phyloP scores from a whole-genome alignment of 2,888 invertebrate species.

The Orthosia cruda region DNA sequence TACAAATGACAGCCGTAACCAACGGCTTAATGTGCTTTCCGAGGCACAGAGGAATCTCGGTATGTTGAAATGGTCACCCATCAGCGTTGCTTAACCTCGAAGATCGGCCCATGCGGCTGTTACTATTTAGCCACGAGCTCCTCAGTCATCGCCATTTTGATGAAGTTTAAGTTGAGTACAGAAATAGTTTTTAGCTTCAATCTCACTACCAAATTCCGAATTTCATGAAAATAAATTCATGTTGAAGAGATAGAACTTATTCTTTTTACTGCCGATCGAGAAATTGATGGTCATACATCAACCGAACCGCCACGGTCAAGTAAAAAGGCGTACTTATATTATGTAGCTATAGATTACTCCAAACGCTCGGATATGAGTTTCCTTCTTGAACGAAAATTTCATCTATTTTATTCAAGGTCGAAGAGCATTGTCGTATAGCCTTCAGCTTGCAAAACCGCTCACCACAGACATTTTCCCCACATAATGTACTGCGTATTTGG shows the following conservation, averaged over 20 bases:
- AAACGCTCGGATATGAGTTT: slow-evolving; percentile 41
- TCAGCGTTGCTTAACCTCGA: no score
- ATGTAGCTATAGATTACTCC: slow-evolving; percentile 30
- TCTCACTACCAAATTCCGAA: background rate
- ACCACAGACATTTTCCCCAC: slow-evolving; percentile 38
- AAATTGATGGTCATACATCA: slow-evolving; percentile 33
- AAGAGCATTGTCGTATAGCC: slow-evolving; percentile 32
- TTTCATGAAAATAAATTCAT: slow-evolving; percentile 46
- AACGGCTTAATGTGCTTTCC: no score
- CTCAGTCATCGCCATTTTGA: background rate
- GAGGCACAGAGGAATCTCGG: no score
- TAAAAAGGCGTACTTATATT: slow-evolving; percentile 32
- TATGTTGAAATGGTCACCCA: no score
- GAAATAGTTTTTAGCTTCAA: background rate
- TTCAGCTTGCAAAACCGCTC: slow-evolving; percentile 48
- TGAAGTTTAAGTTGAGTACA: background rate
- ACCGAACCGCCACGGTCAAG: slow-evolving; percentile 41
- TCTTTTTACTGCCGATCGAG: slow-evolving; percentile 34
- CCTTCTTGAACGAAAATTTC: slow-evolving; percentile 31
- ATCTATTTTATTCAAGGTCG: slow-evolving; percentile 53
- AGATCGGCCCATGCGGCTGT: no score
- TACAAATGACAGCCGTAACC: no score
- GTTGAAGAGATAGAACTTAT: slow-evolving; percentile 36
- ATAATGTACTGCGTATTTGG: slow-evolving; percentile 42
- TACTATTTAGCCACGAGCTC: no score